Base-by-base conservation (phyloP, 2,888 invertebrate genomes). In the Rhopalosiphum nymphaeae region DNA sequence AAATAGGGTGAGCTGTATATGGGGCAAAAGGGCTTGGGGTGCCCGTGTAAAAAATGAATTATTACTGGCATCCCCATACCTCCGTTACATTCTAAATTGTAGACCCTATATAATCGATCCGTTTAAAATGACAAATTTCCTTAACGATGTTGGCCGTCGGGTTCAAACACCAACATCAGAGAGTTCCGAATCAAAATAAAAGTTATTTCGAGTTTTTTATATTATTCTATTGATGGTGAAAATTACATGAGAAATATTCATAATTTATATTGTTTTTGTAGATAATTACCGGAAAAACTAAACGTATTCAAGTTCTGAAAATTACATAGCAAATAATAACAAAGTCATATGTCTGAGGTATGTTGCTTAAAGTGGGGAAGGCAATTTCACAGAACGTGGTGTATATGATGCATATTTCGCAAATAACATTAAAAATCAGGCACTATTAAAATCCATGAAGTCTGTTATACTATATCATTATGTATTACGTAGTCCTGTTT, bases 31-130 rank as follows among this genome's bases (percentile, higher is more conserved):
- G 89, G 61, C 61, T 90, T 61, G 89, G 90, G 90, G 90, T 90
- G 90, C 61, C 67, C 25, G 61, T 53, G 90, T 67, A 90, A 90
- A 90, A 61, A 67, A 90, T 90, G 90, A 90, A 61, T 90, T 90
- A 90, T 90, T 90, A 49, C 67, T 29, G 46, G 46, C 26, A 61
- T 46, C 16, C 49, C 36, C 46, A 36, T 25, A 21, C 9, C 90
- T 25, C 46, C 46, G 9, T 36, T 21, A 26, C 16, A 42, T 67
- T 11, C 90, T 57, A 44, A 90, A 67, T 67, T 26, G 90, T 36
- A 67, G n/a, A 90, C 90, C 90, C 67, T 29, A 36, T 89, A 61
- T 36, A 90, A 90, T 90, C 90, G 90, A 90, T 90, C 67, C 90
- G 67, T 90, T 90, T 67, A 67, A 49, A 90, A 90, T 61, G 61